Evolutionary conservation across 2,113 vertebrate genomes (phyloP).

Genomic region (Psittacula cyanocephala): DNA sequence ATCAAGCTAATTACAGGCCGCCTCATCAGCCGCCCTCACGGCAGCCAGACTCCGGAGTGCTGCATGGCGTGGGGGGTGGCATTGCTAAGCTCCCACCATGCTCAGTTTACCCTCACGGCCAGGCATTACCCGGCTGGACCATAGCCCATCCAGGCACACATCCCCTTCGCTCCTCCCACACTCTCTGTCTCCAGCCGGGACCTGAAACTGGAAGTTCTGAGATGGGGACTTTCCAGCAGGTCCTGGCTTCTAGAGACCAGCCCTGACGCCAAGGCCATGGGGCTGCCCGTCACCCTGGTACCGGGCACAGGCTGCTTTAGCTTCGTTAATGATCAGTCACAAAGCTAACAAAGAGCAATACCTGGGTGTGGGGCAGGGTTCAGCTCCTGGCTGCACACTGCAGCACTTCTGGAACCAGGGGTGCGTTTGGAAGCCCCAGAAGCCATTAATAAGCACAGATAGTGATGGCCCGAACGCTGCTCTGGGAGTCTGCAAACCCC

Average conservation of each 20-base stretch:
- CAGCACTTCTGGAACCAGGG: rapidly evolving
- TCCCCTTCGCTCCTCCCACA: not conserved
- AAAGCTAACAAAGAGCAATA: not conserved
- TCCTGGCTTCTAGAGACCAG: rapidly evolving
- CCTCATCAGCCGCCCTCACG: not conserved
- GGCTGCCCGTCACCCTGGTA: not conserved
- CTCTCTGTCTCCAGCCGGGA: rapidly evolving
- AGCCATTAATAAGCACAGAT: not conserved
- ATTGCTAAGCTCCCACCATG: rapidly evolving
- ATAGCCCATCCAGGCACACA: rapidly evolving
- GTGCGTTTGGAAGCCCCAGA: not conserved
- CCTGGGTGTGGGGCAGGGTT: not conserved
- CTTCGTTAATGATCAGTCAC: not conserved
- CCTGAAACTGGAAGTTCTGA: not conserved
- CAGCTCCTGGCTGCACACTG: rapidly evolving
- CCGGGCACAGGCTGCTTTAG: not conserved
- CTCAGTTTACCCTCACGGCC: rapidly evolving
- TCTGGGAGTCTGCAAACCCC: not conserved
- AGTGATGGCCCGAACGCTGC: rapidly evolving
- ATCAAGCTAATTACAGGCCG: slow-evolving; percentile 7
- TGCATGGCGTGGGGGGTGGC: rapidly evolving
- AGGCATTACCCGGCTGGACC: not conserved
- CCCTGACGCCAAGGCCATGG: rapidly evolving
- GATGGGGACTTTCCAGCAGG: not conserved
- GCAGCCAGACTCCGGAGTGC: not conserved